Evolutionary conservation across 2,888 invertebrate species (phyloP).

Genomic region (Mesochorus sp.): DNA sequence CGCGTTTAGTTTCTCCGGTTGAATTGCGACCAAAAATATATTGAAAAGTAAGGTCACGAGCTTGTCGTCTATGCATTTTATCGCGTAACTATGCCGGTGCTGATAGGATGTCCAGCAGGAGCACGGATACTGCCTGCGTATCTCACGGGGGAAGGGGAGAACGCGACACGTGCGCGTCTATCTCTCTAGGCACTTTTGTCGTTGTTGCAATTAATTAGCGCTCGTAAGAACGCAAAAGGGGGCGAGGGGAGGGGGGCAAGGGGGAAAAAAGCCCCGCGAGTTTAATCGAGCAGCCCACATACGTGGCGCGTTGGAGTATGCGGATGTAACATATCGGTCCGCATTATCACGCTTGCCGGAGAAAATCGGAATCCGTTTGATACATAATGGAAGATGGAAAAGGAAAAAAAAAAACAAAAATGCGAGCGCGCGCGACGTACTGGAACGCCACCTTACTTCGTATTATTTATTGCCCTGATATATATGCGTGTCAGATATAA

Average conservation of each 20-base stretch:
- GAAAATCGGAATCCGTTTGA: not conserved
- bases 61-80: not conserved
- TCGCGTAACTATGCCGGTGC: not conserved
- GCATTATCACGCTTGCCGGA: constrained; percentile 20
- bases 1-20: not conserved
- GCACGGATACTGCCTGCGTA: not conserved
- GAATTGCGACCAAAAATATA: constrained; percentile 12
- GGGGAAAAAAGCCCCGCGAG: not conserved
- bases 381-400: not conserved
- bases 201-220: constrained; percentile 32
- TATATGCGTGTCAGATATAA: not conserved
- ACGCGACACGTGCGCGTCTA: constrained; percentile 21
- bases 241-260: not conserved
- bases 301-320: constrained; percentile 29
- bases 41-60: constrained; percentile 16
- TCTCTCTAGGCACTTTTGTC: constrained; percentile 4
- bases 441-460: not conserved
- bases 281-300: not conserved
- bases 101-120: not conserved
- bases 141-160: constrained; percentile 6
- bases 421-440: no score
- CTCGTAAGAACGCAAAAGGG: not conserved
- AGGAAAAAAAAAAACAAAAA: not conserved
- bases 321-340: constrained; percentile 44
- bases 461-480: constrained; percentile 14